Conservation (phyloP, 1,140 invertebrate species). For the Caerostris extrusa region DNA sequence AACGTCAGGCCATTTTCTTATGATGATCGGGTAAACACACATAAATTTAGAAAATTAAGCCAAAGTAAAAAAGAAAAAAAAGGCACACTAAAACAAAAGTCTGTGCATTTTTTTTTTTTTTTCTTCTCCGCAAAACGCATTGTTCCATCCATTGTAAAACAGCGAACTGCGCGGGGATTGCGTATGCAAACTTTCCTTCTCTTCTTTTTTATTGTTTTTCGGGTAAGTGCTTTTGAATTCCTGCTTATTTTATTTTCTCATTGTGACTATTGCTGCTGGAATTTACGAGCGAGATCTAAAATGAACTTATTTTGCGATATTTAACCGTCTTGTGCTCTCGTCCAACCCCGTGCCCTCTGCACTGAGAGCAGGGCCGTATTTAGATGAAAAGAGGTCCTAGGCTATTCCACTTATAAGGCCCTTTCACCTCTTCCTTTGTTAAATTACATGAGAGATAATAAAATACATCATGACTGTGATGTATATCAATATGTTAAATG, state of each 20-base stretch:
- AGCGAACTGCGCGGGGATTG: not conserved
- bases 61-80: slow-evolving; percentile 52
- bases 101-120: slow-evolving; percentile 29
- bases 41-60: slow-evolving; percentile 75
- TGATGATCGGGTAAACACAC: slow-evolving; percentile 48
- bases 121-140: slow-evolving; percentile 40
- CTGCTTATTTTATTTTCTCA: slow-evolving; percentile 48
- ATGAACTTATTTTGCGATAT: not conserved
- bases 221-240: slow-evolving; percentile 64
- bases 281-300: slow-evolving; percentile 42
- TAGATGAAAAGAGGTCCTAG: not conserved
- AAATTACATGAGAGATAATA: too few species aligned
- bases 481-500: too few species aligned
- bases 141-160: slow-evolving; percentile 61
- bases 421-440: too few species aligned
- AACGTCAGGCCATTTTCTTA: slow-evolving; percentile 12
- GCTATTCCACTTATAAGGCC: too few species aligned
- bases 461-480: too few species aligned
- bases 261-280: slow-evolving; percentile 4
- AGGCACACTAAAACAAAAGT: slow-evolving; percentile 43
- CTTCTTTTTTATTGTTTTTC: slow-evolving; percentile 45
- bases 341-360: not conserved
- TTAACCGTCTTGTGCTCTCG: not conserved
- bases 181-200: slow-evolving; percentile 59
- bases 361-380: not conserved